phyloP scores from a whole-genome alignment of 2,888 invertebrate species.

The Actias luna region DNA sequence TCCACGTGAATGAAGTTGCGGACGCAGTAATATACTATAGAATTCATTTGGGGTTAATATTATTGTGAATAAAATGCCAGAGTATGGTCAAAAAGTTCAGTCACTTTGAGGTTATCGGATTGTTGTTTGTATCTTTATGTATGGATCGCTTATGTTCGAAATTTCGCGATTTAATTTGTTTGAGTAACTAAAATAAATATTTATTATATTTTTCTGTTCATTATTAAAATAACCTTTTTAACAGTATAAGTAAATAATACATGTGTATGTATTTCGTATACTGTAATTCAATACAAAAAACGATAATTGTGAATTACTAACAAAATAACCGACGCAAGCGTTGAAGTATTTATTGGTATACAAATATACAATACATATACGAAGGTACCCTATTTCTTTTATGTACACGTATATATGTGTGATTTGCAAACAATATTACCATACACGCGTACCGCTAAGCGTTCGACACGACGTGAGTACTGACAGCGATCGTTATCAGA shows the following conservation, averaged over 20 bases:
- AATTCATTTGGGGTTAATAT: neutral
- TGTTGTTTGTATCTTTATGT: neutral
- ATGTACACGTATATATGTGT: neutral
- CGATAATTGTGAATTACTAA: too few species aligned
- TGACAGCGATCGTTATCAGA: neutral
- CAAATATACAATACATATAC: neutral
- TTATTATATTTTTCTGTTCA: neutral
- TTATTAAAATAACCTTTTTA: neutral
- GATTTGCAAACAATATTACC: constrained; percentile 4
- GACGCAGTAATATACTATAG: too few species aligned
- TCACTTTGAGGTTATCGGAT: neutral
- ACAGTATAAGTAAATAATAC: constrained; percentile 13
- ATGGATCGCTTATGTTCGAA: neutral
- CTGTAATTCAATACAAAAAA: too few species aligned
- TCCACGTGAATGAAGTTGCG: too few species aligned
- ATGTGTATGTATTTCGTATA: neutral
- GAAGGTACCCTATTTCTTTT: neutral
- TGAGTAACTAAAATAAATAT: neutral
- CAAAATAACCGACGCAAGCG: too few species aligned
- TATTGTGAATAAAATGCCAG: neutral
- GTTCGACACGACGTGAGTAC: constrained; percentile 2
- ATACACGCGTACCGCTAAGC: constrained; percentile 16
- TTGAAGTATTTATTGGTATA: neutral
- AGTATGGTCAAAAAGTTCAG: neutral
- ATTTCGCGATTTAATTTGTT: neutral